Conservation (phyloP, 2,888 invertebrate species). For the Ectemnius lituratus region DNA sequence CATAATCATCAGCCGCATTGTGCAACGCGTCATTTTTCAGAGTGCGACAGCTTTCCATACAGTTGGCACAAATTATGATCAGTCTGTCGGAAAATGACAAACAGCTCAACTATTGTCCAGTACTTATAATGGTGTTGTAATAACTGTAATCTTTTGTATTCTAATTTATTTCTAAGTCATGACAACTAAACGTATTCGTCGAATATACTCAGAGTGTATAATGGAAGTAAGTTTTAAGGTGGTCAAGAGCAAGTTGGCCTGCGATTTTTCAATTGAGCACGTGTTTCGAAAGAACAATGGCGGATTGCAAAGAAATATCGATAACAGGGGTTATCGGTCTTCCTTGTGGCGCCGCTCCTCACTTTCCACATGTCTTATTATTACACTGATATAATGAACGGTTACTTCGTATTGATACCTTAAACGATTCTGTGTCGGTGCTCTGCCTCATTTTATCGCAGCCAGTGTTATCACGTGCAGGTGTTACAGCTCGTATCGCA, state of each 20-base stretch:
- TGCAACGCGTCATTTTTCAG: no score
- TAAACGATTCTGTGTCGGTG: not conserved
- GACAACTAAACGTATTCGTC: not conserved
- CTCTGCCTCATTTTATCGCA: not conserved
- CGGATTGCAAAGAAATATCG: constrained; percentile 51
- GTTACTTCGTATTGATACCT: constrained; percentile 10
- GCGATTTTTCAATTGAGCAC: constrained; percentile 12
- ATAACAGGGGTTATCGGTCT: constrained; percentile 66
- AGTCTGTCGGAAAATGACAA: no score
- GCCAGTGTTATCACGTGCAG: not conserved
- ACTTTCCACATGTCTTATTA: constrained; percentile 28
- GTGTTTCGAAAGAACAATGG: constrained; percentile 52
- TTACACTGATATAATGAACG: constrained; percentile 14
- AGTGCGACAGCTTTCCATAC: no score
- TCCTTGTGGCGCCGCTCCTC: constrained; percentile 32
- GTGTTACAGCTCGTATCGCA: not conserved
- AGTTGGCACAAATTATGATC: no score
- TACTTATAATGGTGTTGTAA: no score
- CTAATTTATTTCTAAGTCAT: no score
- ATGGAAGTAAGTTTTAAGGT: not conserved
- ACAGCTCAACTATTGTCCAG: no score
- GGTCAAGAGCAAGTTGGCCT: not conserved
- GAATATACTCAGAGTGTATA: not conserved
- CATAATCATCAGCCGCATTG: no score
- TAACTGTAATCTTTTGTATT: no score